Conservation (phyloP, 2,888 invertebrate species). For the Furcula furcula region DNA sequence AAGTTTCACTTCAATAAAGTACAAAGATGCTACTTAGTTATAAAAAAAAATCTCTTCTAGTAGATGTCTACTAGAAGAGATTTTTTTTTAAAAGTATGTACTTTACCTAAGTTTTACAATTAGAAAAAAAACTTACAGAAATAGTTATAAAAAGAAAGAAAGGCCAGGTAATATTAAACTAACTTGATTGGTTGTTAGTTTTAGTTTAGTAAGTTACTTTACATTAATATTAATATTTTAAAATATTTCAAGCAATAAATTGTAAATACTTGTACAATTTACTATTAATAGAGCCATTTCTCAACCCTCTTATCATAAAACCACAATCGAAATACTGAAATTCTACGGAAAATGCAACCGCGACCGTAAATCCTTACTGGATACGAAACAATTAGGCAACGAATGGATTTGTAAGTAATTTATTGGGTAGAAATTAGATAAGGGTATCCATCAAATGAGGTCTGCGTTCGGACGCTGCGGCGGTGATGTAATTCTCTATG, state of each 20-base stretch:
- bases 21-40: too few relatives aligned
- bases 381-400: conserved; percentile 57
- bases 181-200: too few relatives aligned
- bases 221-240: too few relatives aligned
- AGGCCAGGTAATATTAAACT: too few relatives aligned
- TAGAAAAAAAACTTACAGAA: too few relatives aligned
- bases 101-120: too few relatives aligned
- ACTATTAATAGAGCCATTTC: conserved; percentile 9
- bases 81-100: too few relatives aligned
- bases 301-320: conserved; percentile 11
- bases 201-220: too few relatives aligned
- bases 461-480: conserved; percentile 6
- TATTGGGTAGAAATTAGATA: conserved; percentile 60
- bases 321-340: conserved; percentile 20
- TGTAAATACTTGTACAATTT: neutral
- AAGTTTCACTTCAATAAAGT: too few relatives aligned
- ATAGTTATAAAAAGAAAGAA: too few relatives aligned
- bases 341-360: conserved; percentile 30
- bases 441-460: conserved; percentile 46
- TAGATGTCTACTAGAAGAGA: too few relatives aligned
- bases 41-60: too few relatives aligned
- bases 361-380: conserved; percentile 50
- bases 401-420: conserved; percentile 58
- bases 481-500: conserved; percentile 1
- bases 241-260: neutral